These are phyloP conservation scores for Bicyclus anynana DNA, from an alignment of 1,140 invertebrate genomes.

Conservation along the genomic window DNA sequence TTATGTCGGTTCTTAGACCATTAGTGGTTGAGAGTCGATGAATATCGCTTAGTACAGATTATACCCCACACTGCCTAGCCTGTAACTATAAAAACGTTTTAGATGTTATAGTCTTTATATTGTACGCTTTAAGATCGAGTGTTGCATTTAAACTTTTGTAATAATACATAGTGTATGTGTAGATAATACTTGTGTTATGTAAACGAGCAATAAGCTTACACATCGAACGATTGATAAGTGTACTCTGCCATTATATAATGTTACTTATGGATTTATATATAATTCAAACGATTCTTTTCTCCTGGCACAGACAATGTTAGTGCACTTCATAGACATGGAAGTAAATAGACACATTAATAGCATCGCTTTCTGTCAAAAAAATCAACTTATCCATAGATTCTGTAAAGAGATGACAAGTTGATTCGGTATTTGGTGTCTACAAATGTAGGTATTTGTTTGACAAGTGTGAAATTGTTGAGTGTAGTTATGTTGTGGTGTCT, in stretches of 20 bases:
- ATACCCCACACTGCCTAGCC: constrained; percentile 29
- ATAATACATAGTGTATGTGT: neutral
- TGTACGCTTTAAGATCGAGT: constrained; percentile 26
- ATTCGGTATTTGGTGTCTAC: too few species aligned
- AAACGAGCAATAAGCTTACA: constrained; percentile 29
- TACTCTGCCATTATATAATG: constrained; percentile 21
- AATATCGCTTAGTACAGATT: constrained; percentile 15
- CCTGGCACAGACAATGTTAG: constrained; percentile 26
- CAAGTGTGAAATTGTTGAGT: too few species aligned
- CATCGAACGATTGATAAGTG: constrained; percentile 27
- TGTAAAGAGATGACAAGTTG: too few species aligned
- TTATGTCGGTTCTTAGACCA: too few species aligned
- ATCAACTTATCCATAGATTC: too few species aligned
- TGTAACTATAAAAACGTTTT: constrained; percentile 16
- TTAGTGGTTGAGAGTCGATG: constrained; percentile 13
- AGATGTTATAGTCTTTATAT: constrained; percentile 18
- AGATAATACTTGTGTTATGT: constrained; percentile 5
- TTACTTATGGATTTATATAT: too few species aligned
- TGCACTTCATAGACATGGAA: too few species aligned
- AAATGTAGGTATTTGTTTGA: too few species aligned
- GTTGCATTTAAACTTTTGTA: constrained; percentile 29
- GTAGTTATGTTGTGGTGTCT: too few species aligned
- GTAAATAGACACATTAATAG: too few species aligned
- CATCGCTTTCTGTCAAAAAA: too few species aligned
- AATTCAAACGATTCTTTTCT: constrained; percentile 26